These are phyloP conservation scores for Apis dorsata DNA, from an alignment of 1,140 invertebrate species.

Conservation along the genomic window DNA sequence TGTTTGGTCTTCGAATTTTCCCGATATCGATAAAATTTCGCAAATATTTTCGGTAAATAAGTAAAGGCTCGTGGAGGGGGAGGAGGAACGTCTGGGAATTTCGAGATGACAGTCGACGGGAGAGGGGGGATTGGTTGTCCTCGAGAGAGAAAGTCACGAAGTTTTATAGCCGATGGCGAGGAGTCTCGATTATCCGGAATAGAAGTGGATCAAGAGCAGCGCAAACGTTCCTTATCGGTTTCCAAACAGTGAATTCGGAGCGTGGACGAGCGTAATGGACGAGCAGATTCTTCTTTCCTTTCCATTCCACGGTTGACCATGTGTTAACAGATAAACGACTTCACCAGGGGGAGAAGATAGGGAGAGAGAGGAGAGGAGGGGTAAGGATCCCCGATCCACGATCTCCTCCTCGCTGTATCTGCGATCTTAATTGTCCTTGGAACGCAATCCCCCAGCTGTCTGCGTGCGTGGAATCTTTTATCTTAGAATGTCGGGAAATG, in stretches of 20 bases:
- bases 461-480: conserved; percentile 9
- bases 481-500: background rate
- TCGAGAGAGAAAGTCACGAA: background rate
- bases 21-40: background rate
- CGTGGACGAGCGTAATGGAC: conserved; percentile 32
- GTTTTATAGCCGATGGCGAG: conserved; percentile 11
- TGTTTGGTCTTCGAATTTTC: background rate
- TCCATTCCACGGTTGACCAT: conserved; percentile 44
- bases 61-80: background rate
- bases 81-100: background rate
- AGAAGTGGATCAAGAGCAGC: background rate
- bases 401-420: conserved; percentile 29
- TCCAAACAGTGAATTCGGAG: conserved; percentile 21
- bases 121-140: background rate
- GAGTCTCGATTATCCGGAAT: conserved; percentile 10
- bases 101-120: background rate
- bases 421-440: conserved; percentile 3
- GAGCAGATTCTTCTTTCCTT: conserved; percentile 24
- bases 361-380: background rate
- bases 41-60: background rate
- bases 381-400: conserved; percentile 3
- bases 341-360: background rate
- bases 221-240: conserved; percentile 28
- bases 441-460: background rate
- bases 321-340: conserved; percentile 66